Base-by-base conservation (phyloP, 2,797 vertebrate genomes). In the Helostoma temminkii region DNA sequence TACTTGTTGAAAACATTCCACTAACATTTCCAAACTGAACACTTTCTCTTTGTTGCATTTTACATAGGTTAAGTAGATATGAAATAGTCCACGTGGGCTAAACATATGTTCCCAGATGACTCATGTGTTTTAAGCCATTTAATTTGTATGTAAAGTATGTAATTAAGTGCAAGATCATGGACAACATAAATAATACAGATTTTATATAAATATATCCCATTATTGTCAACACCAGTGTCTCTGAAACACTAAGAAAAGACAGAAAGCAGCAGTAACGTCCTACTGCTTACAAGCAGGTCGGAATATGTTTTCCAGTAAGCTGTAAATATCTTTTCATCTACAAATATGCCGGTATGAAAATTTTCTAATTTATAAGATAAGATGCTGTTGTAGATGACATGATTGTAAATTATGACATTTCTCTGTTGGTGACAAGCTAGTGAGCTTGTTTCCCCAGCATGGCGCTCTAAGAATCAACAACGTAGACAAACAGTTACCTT, bases 241-340 rank as follows among this genome's bases (percentile, higher is more conserved):
- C n/a, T n/a, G 19, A 63, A 52, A 57, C n/a, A 37, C 25, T 34
- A 6, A 30, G 28, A 4, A 4, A 30, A 30, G 4, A 30, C n/a
- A 30, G 28, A 30, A 4, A 8, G 28, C 28, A 30, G 4, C 28
- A 30, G 28, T 4, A 30, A 30, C 4, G 28, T 30, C 28, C 28
- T 30, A 30, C 28, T n/a, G 28, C 4, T 30, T 30, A 30, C 28
- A 30, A 4, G 28, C 36, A 46, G 60, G 60, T 65, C 54, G 42
- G 49, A 9, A 56, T 49, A 46, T 64, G 30, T 61, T 25, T 52
- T 61, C n/a, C 49, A 69, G 26, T 50, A 2, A 30, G 28, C 8
- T 30, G 28, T 18, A 47, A 15, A 66, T n/a, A n/a, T n/a, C n/a
- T n/a, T n/a, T n/a, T n/a, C n/a, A n/a, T n/a, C n/a, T 50, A 28